Conservation (phyloP, 2,888 invertebrate species). For the Orthosia gothica region DNA sequence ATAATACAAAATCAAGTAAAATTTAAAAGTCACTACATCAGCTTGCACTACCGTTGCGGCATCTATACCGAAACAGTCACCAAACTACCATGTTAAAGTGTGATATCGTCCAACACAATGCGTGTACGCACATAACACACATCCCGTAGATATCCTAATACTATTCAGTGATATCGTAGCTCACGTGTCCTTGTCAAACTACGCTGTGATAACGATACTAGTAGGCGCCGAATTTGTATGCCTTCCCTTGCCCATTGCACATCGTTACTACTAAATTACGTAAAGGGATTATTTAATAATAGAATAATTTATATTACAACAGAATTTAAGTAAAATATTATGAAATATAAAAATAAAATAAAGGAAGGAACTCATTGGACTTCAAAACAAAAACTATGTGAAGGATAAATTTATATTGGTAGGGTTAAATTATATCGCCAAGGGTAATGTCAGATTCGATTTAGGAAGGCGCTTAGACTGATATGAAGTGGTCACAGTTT, state of each 20-base stretch:
- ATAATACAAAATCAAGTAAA: not conserved
- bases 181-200: conserved; percentile 84
- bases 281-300: not conserved
- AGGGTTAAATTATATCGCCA: not conserved
- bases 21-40: not conserved
- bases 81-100: not conserved
- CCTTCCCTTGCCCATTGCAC: conserved; percentile 76
- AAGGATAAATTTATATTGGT: not conserved
- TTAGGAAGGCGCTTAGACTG: no score
- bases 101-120: conserved; percentile 11
- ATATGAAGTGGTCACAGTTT: no score
- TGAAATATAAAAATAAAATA: no score
- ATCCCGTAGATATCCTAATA: conserved; percentile 84
- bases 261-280: conserved; percentile 58
- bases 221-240: conserved; percentile 75
- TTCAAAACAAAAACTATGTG: not conserved
- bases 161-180: conserved; percentile 82
- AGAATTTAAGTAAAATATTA: no score
- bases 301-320: no score
- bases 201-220: conserved; percentile 80
- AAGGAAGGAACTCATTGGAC: no score
- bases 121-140: conserved; percentile 60
- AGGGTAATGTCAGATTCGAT: not conserved
- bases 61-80: no score
- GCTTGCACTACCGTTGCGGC: not conserved